Percentiles rank a stretch among this genome's conserved stretches.
Conservation (phyloP, 2,888 invertebrate genomes). For the Rhagonycha lutea region DNA sequence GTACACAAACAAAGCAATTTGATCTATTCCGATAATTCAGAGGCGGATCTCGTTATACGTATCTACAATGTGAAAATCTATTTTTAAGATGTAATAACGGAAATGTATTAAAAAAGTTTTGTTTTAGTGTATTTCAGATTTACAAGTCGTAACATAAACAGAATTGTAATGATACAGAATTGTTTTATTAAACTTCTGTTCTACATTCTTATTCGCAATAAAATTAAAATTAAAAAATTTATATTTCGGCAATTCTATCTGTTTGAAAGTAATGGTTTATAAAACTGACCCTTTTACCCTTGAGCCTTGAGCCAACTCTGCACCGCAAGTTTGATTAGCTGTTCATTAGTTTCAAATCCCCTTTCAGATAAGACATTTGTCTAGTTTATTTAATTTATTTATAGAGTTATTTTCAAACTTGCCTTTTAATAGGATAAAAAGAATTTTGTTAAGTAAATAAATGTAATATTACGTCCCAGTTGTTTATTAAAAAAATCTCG, state of each 20-base stretch:
- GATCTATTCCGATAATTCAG: conserved; percentile 39
- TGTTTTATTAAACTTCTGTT: not conserved
- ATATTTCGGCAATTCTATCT: not conserved
- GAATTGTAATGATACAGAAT: not conserved
- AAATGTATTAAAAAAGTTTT: not conserved
- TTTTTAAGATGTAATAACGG: not conserved
- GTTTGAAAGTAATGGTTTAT: not conserved
- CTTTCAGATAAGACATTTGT: not conserved
- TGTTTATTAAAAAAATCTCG: not conserved
- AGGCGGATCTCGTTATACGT: conserved; percentile 13
- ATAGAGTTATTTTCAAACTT: not conserved
- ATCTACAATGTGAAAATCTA: conserved; percentile 13
- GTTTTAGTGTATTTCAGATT: not conserved
- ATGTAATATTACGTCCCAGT: not conserved
- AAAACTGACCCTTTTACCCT: not conserved
- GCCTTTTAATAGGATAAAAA: not conserved
- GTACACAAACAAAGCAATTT: conserved; percentile 53
- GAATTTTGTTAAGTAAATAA: not conserved
- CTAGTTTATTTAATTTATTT: not conserved
- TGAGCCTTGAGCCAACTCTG: not conserved
- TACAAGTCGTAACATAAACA: not conserved
- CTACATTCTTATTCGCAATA: not conserved
- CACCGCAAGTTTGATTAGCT: not conserved
- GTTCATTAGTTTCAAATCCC: not conserved
- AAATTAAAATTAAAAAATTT: not conserved